These are phyloP conservation scores for Halictus ligatus DNA, from an alignment of 2,888 invertebrate genomes.

Conservation along the genomic window DNA sequence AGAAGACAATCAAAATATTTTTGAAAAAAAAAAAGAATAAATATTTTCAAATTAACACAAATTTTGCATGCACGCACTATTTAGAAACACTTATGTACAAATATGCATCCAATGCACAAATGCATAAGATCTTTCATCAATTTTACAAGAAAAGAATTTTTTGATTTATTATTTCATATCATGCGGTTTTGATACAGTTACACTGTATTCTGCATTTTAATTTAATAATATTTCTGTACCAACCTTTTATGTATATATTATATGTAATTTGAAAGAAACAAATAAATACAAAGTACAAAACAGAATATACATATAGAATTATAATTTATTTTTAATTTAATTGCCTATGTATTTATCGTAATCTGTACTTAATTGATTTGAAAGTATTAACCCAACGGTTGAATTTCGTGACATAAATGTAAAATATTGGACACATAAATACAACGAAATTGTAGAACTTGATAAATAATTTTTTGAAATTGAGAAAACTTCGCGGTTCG, in stretches of 20 bases:
- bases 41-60: slow-evolving; percentile 20
- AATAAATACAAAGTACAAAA: slow-evolving; percentile 44
- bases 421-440: background rate
- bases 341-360: slow-evolving; percentile 7
- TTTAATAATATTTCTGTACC: slow-evolving; percentile 10
- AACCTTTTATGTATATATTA: slow-evolving; percentile 19
- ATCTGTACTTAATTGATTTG: background rate
- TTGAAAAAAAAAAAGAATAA: background rate
- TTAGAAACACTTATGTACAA: background rate
- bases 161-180: slow-evolving; percentile 19
- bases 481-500: slow-evolving; percentile 22
- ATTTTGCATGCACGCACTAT: slow-evolving; percentile 17
- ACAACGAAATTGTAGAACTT: background rate
- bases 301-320: slow-evolving; percentile 10
- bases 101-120: slow-evolving; percentile 23
- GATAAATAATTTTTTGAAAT: slow-evolving; percentile 3
- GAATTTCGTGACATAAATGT: slow-evolving; percentile 11
- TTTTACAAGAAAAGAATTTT: slow-evolving; percentile 14
- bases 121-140: background rate
- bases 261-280: slow-evolving; percentile 25
- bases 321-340: slow-evolving; percentile 8
- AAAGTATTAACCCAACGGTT: slow-evolving; percentile 5
- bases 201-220: slow-evolving; percentile 26
- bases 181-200: slow-evolving; percentile 24
- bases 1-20: slow-evolving; percentile 28